Evolutionary conservation across 2,888 invertebrate species (phyloP).

Genomic region (Lycocerus yunnanus): DNA sequence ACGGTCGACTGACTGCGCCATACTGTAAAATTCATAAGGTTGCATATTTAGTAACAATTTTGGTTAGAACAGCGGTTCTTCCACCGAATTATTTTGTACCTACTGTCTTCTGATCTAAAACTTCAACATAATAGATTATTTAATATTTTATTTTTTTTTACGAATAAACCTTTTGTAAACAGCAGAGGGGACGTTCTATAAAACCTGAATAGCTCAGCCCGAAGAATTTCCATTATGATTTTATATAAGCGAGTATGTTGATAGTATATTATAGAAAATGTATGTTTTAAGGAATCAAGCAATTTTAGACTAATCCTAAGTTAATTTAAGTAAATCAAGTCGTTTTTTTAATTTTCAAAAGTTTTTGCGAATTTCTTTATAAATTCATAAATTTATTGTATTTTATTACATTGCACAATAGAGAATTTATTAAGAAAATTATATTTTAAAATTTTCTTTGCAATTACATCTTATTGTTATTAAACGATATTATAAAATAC

Average conservation of each 20-base stretch:
- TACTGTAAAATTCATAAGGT: background rate
- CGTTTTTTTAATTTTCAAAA: background rate
- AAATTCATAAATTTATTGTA: background rate
- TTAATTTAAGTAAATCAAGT: background rate
- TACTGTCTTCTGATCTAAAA: background rate
- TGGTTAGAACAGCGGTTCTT: background rate
- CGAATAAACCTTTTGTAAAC: background rate
- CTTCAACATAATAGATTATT: background rate
- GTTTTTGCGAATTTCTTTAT: background rate
- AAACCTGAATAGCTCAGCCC: background rate
- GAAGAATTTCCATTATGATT: background rate
- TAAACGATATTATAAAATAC: background rate
- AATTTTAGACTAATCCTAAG: background rate
- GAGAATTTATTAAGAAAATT: background rate
- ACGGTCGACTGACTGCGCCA: background rate
- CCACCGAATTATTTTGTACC: background rate
- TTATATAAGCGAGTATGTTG: background rate
- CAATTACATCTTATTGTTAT: background rate
- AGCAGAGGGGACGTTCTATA: background rate
- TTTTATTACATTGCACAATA: background rate
- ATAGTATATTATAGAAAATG: background rate
- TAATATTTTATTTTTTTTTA: background rate
- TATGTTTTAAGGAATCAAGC: background rate
- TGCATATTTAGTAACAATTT: background rate
- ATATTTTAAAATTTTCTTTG: background rate